These are phyloP conservation scores for Indicator indicator DNA, from an alignment of 2,113 vertebrate genomes.

Conservation along the genomic window DNA sequence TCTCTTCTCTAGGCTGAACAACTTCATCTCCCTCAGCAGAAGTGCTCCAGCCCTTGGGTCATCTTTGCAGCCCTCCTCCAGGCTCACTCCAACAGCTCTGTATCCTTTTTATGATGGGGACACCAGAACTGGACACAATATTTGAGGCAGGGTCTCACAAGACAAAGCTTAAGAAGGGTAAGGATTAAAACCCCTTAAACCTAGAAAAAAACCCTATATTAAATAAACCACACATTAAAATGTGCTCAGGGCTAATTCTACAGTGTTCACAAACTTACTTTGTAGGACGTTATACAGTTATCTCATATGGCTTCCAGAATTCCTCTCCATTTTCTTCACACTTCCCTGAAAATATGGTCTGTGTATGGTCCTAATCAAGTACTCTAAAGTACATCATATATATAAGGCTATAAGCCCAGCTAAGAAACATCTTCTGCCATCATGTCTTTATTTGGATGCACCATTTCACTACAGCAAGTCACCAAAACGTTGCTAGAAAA, in stretches of 20 bases:
- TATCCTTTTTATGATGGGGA: too few relatives aligned
- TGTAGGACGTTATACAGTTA: conserved; percentile 5
- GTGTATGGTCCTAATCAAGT: conserved; percentile 6
- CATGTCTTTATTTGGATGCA: background rate
- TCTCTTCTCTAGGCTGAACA: too few relatives aligned
- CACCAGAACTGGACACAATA: too few relatives aligned
- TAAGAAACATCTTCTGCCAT: background rate
- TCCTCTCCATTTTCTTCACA: background rate
- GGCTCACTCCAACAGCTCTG: too few relatives aligned
- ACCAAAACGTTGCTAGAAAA: background rate
- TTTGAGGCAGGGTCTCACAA: background rate
- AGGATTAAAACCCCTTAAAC: background rate
- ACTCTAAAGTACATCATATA: background rate
- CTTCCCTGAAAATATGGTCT: background rate
- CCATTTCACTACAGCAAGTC: background rate
- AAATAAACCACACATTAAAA: background rate
- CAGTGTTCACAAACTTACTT: background rate
- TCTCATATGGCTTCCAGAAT: conserved; percentile 14
- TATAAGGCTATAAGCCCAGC: background rate
- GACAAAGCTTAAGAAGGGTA: background rate
- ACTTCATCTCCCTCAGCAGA: too few relatives aligned
- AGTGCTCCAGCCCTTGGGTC: too few relatives aligned
- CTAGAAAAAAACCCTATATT: background rate
- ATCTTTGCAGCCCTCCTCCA: too few relatives aligned
- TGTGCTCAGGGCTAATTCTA: background rate